Conservation (phyloP, 2,888 invertebrate genomes). For the Syrphus vitripennis region DNA sequence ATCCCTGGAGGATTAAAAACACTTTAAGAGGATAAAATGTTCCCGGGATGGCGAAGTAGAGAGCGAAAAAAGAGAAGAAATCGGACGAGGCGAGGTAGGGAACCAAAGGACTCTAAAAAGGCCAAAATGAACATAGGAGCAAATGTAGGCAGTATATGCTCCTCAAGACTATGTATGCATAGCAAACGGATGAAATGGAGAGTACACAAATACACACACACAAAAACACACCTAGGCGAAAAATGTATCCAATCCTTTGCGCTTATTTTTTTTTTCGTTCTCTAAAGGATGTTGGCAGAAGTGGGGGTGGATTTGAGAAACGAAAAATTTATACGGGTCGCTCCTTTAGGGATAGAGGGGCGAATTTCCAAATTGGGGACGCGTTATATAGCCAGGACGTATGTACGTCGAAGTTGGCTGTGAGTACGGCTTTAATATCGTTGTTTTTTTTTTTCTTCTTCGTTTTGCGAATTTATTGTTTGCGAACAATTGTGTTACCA, state of each 20-base stretch:
- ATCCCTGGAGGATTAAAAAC: conserved; percentile 67
- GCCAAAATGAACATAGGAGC: conserved; percentile 55
- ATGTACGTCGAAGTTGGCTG: conserved; percentile 16
- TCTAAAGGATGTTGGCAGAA: conserved; percentile 2
- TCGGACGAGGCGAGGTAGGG: not conserved
- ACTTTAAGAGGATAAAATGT: conserved; percentile 71
- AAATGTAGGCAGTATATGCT: conserved; percentile 40
- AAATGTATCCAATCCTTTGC: conserved; percentile 41
- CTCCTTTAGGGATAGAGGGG: conserved; percentile 54
- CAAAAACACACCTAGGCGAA: not conserved
- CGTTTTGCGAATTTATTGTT: conserved; percentile 58
- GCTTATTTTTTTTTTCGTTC: conserved; percentile 22
- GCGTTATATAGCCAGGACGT: not conserved
- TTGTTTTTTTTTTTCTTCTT: conserved; percentile 30
- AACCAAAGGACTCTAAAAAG: conserved; percentile 32
- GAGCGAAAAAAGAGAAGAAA: not conserved
- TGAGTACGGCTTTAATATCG: conserved; percentile 44
- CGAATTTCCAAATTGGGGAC: conserved; percentile 44
- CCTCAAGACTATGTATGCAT: not conserved
- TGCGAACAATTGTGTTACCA: conserved; percentile 69
- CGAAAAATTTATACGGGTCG: conserved; percentile 65
- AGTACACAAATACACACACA: not conserved
- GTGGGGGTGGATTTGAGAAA: conserved; percentile 6
- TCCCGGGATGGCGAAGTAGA: conserved; percentile 36
- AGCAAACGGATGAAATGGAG: conserved; percentile 46